Base-by-base conservation (phyloP, 2,113 vertebrate genomes). In the Hassar affinis region DNA sequence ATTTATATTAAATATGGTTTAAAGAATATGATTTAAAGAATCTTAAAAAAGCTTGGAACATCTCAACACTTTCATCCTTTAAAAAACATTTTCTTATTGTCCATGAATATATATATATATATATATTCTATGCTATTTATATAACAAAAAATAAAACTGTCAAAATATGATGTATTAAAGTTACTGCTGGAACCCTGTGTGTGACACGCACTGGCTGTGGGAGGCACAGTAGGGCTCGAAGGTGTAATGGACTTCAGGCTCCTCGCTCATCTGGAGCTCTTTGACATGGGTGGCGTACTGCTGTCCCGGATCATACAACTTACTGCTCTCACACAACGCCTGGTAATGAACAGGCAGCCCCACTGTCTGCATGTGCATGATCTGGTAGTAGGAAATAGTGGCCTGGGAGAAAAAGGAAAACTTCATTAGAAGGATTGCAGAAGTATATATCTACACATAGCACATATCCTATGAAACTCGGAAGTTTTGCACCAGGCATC, bases 301-400 rank as follows among this genome's bases (percentile, higher is more conserved):
- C 89, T 96, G 97, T 15, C 98, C 98, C 0, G 95, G 97, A 90
- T 98, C 98, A 0, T 99, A 99, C 22, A 98, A 94, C 83, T 98
- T 99, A 89, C 97, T 98, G 96, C 97, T 99, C 93, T 99, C 98
- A 0, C 96, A 98, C 89, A 99, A 91, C 0, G 97, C 98, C 93
- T 99, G 98, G 91, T 97, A 99, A 87, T 98, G 93, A 42, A 99
- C 98, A 0, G 98, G 98, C 90, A 97, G 89, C 0, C 94, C 95
- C 0, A 98, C 97, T 0, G 98, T 98, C 93, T 98, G 96, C 94
- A 95, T 96, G 94, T 99, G 97, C 98, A 99, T 98, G 75, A 94
- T 93, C 94, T 98, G 97, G 89, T 97, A 98, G 92, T 97, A 99
- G 82, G 97, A 96, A 91, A 99, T 96, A 9, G 97, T 99, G n/a